Conservation (phyloP, 2,113 vertebrate genomes). For the Podiceps cristatus region DNA sequence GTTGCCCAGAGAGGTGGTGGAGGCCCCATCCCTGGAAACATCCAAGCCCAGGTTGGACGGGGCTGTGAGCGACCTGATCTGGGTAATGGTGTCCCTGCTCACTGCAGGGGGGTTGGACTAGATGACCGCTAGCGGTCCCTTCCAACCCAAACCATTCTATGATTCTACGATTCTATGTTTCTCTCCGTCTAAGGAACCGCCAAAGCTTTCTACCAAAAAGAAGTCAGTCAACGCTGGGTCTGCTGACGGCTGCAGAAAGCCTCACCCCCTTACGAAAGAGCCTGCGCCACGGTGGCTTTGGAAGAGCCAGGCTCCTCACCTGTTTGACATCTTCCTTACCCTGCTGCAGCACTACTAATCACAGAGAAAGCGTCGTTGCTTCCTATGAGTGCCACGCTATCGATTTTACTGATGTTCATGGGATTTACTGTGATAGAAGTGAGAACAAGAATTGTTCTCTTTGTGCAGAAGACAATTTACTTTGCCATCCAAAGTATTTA, state of each 20-base stretch:
- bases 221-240: neutral
- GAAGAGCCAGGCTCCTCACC: neutral
- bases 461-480: neutral
- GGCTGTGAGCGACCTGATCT: too few relatives aligned
- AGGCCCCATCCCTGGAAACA: too few relatives aligned
- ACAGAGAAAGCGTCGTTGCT: neutral
- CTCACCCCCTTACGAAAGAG: accelerated
- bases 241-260: accelerated
- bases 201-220: neutral
- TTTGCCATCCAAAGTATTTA: neutral
- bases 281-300: accelerated
- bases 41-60: too few relatives aligned
- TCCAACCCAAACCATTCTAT: too few relatives aligned
- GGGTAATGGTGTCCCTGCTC: too few relatives aligned
- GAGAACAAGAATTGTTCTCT: neutral
- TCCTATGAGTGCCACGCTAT: neutral
- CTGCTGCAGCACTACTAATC: neutral
- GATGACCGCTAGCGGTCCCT: too few relatives aligned
- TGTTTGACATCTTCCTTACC: neutral
- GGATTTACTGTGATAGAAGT: neutral
- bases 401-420: neutral
- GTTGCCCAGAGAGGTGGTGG: too few relatives aligned
- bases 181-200: neutral
- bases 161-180: too few relatives aligned
- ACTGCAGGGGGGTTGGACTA: too few relatives aligned